Conservation (phyloP, 2,888 invertebrate species). For the Agonum fuliginosum region DNA sequence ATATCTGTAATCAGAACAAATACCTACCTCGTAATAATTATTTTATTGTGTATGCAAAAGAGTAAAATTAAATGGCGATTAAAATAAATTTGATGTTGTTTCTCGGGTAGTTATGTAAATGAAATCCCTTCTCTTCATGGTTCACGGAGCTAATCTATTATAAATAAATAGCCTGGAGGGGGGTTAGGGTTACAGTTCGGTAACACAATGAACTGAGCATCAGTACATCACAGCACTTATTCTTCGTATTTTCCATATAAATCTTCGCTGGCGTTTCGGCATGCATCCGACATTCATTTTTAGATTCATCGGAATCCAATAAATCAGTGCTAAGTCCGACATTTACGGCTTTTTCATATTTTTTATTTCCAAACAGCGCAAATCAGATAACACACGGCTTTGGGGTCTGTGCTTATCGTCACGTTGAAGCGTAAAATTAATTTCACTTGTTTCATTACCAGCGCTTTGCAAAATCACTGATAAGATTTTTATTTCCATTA, state of each 20-base stretch:
- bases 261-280: conserved; percentile 43
- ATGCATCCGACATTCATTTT: conserved; percentile 49
- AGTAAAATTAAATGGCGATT: no score
- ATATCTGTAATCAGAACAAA: no score
- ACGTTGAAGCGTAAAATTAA: conserved; percentile 30
- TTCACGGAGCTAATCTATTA: not conserved
- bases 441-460: conserved; percentile 19
- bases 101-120: no score
- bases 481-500: no score
- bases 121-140: no score
- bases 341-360: conserved; percentile 35
- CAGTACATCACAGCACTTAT: conserved; percentile 37
- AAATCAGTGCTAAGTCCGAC: conserved; percentile 44
- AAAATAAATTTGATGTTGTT: no score
- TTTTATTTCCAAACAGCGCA: conserved; percentile 23
- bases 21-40: no score
- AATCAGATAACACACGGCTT: conserved; percentile 20
- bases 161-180: conserved; percentile 12
- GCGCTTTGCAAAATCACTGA: not conserved
- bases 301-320: conserved; percentile 53
- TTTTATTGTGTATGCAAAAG: no score
- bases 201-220: conserved; percentile 14
- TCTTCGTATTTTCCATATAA: conserved; percentile 47
- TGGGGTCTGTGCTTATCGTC: conserved; percentile 19
- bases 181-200: conserved; percentile 11